Evolutionary conservation across 2,113 vertebrate genomes (phyloP), one percentile per base, ranked within the genome.

Genomic region (Elephantulus edwardii): DNA sequence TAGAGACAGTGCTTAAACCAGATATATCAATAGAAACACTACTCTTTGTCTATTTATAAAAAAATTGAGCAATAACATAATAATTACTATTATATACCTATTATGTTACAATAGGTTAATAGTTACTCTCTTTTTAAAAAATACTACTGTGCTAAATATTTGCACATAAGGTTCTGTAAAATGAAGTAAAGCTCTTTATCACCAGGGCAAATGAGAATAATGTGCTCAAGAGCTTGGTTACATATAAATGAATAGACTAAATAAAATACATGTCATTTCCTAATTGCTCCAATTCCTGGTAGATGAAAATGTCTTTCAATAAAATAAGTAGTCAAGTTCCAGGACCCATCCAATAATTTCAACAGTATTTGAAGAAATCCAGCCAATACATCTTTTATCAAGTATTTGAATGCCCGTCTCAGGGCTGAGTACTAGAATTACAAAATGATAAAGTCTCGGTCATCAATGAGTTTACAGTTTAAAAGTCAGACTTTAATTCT

Each of bases 221-320:
- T 91, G 9, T 28, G 0, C 35, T 12, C n/a, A 38, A 48, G 26
- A 54, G 71, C 83, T 50, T 58, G 38, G 44, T 86, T 42, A 38
- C 30, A 77, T 52, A 30, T 48, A 82, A 48, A 90, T 77, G 68
- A 76, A 62, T 82, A 80, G 40, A 0, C 17, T 68, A 81, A 54
- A 86, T 81, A 68, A 80, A 91, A 88, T 88, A 42, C 7, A 54
- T 50, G 46, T 83, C 33, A 46, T 74, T 19, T 83, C 12, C 52
- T 70, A 84, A 92, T 85, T 68, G 35, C 50, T 88, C 22, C 68
- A 80, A 72, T 90, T 76, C 1, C 8, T 77, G 20, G 19, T 22
- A 86, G 91, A 90, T 70, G 62, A 81, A 93, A 91, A 76, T 82
- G 5, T 71, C 48, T 89, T 89, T 79, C 33, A 91, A 80, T 85